Base-by-base conservation (phyloP, 2,113 vertebrate species). In the Pogonocichla stellata region DNA sequence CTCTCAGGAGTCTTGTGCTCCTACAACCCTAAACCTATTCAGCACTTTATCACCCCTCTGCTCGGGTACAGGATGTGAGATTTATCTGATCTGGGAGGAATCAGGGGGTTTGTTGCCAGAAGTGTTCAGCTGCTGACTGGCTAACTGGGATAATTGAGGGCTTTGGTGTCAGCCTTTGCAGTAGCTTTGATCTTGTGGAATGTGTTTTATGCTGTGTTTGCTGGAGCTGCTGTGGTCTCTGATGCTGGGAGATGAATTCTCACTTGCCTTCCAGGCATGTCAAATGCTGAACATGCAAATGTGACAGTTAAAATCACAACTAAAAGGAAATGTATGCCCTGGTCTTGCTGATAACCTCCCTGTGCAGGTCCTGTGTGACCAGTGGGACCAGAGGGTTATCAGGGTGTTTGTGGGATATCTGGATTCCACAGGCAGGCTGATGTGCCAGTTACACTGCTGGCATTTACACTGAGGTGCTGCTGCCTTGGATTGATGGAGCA, bases 121-220 rank as follows among this genome's bases (percentile, higher is more conserved):
- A 78, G 72, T 64, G 60, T 86, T 88, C 28, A 69, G 86, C 61
- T 94, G 90, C 90, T 88, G 88, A 57, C 86, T 90, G 92, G 54
- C 64, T 74, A 65, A 87, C 90, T 85, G 86, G 87, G 80, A 78
- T 89, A 12, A 1, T 94, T 96, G 72, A 70, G 84, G 89, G 91
- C 81, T 93, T 92, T 3, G 1, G 75, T 88, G 85, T 83, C 19
- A 3, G 91, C 80, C 84, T 89, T 69, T 72, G 64, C 82, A 62
- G 70, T 80, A 86, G 94, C 77, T 96, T 97, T 97, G 92, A 94
- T 93, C 84, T 93, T 31, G 80, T 95, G 88, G 93, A 86, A 95
- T 95, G 95, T 90, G 79, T 90, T 90, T 70, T 86, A 5, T 95
- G 85, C 84, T 95, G 83, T 74, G 56, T 97, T 95, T 95, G 80